Conservation (phyloP, 2,113 vertebrate genomes). For the Sorex araneus region DNA sequence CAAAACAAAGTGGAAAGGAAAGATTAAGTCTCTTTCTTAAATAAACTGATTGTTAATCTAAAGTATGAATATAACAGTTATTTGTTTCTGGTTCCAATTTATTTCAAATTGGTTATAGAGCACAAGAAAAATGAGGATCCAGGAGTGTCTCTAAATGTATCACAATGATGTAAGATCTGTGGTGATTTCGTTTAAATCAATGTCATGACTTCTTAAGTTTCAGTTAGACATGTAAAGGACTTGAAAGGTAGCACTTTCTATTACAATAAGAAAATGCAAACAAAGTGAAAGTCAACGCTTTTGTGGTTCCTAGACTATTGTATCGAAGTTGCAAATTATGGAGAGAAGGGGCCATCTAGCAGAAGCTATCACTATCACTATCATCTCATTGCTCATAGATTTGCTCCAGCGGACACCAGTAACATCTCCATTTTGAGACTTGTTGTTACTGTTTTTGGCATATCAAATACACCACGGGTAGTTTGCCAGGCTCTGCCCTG, state of each 20-base stretch:
- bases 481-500: too few species aligned
- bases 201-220: neutral
- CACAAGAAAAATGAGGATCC: neutral
- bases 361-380: too few species aligned
- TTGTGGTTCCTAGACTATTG: neutral
- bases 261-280: neutral
- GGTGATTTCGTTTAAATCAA: neutral
- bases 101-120: slow-evolving; percentile 2
- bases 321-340: neutral
- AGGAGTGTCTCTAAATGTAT: neutral
- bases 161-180: neutral
- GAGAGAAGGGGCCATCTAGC: neutral
- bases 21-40: neutral
- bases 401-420: too few species aligned
- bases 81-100: slow-evolving; percentile 43
- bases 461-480: too few species aligned
- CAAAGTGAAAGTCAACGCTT: neutral
- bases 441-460: too few species aligned
- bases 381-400: too few species aligned
- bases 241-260: neutral
- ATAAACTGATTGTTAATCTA: neutral
- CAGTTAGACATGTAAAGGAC: neutral
- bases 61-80: neutral
- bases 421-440: too few species aligned
- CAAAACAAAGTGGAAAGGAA: neutral